Percentiles rank a stretch among this genome's conserved stretches.
phyloP scores from a whole-genome alignment of 1,140 invertebrate species.

The Anthonomus grandis region DNA sequence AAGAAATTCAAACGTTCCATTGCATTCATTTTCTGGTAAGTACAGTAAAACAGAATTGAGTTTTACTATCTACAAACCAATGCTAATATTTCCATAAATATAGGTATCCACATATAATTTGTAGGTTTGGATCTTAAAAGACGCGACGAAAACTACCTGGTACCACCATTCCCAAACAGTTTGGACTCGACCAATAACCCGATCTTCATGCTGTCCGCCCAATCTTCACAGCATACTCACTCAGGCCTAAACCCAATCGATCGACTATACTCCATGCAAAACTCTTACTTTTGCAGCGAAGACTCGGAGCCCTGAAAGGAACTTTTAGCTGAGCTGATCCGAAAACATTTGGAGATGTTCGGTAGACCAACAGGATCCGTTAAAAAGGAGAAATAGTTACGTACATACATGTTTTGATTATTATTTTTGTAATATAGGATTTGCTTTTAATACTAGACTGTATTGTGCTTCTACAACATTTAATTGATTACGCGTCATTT shows the following conservation, averaged over 20 bases:
- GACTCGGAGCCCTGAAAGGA: conserved; percentile 46
- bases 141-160: conserved; percentile 35
- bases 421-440: no score
- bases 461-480: no score
- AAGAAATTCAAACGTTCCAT: conserved; percentile 31
- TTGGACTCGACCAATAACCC: conserved; percentile 33
- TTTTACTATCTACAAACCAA: neutral
- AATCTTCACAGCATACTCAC: conserved; percentile 39
- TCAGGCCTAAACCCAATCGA: conserved; percentile 59
- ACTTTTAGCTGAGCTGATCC: conserved; percentile 14
- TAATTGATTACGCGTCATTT: no score
- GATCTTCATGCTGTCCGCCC: conserved; percentile 41
- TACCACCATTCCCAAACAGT: conserved; percentile 26
- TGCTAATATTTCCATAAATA: no score
- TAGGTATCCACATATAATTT: neutral
- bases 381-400: neutral
- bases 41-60: neutral
- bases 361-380: conserved; percentile 1
- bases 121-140: conserved; percentile 32
- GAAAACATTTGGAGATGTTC: conserved; percentile 20
- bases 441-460: no score
- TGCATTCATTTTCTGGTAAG: conserved; percentile 37
- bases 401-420: no score
- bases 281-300: conserved; percentile 60
- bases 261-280: conserved; percentile 63